Base-by-base conservation (phyloP, 2,797 vertebrate species). In the Pseudopleuronectes americanus region DNA sequence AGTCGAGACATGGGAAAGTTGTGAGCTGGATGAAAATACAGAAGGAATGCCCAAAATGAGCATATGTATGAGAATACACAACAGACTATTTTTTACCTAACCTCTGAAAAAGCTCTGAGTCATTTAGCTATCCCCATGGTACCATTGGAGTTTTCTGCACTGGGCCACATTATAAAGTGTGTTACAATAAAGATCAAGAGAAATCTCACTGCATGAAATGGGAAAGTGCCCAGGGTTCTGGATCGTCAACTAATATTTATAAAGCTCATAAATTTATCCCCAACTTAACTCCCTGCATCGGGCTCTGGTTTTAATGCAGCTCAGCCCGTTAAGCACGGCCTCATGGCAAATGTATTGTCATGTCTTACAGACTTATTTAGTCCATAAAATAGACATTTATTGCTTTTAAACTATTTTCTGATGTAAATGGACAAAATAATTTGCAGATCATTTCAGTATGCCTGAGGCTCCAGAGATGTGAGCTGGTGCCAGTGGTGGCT, bases 331-430 rank as follows among this genome's bases (percentile, higher is more conserved):
- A 75, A 65, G 51, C 73, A 74, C 68, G 41, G 63, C 59, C 84
- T 70, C 64, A 64, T 31, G 62, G 63, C 77, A 75, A 78, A 81
- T 63, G 61, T 71, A 59, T 33, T 72, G 64, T 69, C 53, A 41
- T 52, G 68, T 71, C 78, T 41, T 21, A 49, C 33, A 62, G 55
- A 49, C 22, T 76, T 45, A 66, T 57, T 58, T 61, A 52, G 59
- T 55, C 86, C 81, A 86, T 84, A 76, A 87, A 87, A 80, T 59
- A 85, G 75, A 69, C 76, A 83, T 89, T 85, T 89, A 84, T 85
- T 87, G 76, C 79, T 55, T 57, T 85, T 71, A 80, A 88, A 68
- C 23, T 58, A 45, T 64, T 74, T 80, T 80, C 38, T 71, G 74
- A 87, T 85, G 74, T 81, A 84, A 87, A 81, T 79, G 76, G 76